Percentiles rank a stretch among this genome's conserved stretches.
phyloP scores from a whole-genome alignment of 2,888 invertebrate species.

The Aphodius granarius region DNA sequence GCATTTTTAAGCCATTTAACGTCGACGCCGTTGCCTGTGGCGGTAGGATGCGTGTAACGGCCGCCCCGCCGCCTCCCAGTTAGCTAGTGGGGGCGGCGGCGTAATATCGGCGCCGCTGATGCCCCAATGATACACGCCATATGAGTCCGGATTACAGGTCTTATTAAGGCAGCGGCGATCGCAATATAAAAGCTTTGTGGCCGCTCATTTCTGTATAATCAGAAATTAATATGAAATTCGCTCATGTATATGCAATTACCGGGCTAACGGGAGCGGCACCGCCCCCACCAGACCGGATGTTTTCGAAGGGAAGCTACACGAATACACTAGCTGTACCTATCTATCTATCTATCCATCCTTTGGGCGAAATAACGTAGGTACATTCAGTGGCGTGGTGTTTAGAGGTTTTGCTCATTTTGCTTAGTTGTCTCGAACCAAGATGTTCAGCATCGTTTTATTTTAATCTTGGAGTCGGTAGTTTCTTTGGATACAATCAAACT shows the following conservation, averaged over 20 bases:
- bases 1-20: conserved; percentile 31
- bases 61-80: conserved; percentile 26
- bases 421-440: too few species aligned
- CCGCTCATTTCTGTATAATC: conserved; percentile 55
- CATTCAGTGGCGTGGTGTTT: neutral
- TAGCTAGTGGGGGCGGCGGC: conserved; percentile 33
- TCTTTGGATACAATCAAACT: too few species aligned
- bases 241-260: conserved; percentile 57
- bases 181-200: conserved; percentile 57
- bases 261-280: conserved; percentile 12
- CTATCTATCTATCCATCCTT: neutral
- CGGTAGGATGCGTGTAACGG: conserved; percentile 9
- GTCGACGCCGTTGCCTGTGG: conserved; percentile 14
- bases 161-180: conserved; percentile 51
- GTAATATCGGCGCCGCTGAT: conserved; percentile 44
- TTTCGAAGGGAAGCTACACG: conserved; percentile 20
- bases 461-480: too few species aligned
- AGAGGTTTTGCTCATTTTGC: too few species aligned
- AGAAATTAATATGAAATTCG: conserved; percentile 58
- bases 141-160: conserved; percentile 54
- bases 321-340: neutral
- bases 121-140: conserved; percentile 44
- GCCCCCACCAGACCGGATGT: conserved; percentile 22
- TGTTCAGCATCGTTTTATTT: too few species aligned
- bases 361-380: neutral